A percentile compares a stretch with the other conserved stretches of the same genome.
These are phyloP conservation scores for Liposcelis brunnea DNA, from an alignment of 2,888 invertebrate genomes.

Conservation along the genomic window DNA sequence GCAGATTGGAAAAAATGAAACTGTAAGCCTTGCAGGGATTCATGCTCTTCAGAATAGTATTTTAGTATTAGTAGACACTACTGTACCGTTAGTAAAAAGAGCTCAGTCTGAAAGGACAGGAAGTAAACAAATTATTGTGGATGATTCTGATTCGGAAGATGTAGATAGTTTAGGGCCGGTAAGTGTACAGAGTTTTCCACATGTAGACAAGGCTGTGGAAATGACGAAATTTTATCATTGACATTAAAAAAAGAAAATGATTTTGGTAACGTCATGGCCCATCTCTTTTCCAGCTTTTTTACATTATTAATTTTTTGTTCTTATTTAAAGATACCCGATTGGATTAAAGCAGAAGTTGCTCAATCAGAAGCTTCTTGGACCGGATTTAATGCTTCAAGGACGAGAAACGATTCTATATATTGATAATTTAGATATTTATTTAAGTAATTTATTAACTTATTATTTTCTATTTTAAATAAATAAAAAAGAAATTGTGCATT, in stretches of 20 bases:
- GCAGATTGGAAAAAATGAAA: constrained; percentile 33
- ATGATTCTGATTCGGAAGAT: constrained; percentile 11
- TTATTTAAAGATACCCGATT: constrained; percentile 22
- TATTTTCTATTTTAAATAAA: too few relatives aligned
- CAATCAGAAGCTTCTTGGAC: constrained; percentile 22
- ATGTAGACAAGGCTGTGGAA: too few relatives aligned
- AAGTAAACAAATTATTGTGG: constrained; percentile 11
- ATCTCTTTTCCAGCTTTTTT: too few relatives aligned
- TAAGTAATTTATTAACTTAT: too few relatives aligned
- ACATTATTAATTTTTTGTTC: too few relatives aligned
- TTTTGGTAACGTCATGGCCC: too few relatives aligned
- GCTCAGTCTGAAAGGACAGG: constrained; percentile 12
- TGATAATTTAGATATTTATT: too few relatives aligned
- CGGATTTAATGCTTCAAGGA: constrained; percentile 11
- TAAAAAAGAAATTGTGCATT: too few relatives aligned
- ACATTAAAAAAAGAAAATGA: too few relatives aligned
- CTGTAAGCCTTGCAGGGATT: constrained; percentile 35
- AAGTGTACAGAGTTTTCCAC: too few relatives aligned
- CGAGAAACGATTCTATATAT: too few relatives aligned
- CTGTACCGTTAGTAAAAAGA: constrained; percentile 30
- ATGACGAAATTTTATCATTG: too few relatives aligned
- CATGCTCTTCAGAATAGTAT: constrained; percentile 38
- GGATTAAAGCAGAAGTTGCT: constrained; percentile 26
- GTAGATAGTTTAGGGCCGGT: constrained; percentile 17
- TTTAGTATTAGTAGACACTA: constrained; percentile 42